Evolutionary conservation across 2,113 vertebrate species (phyloP).

Genomic region (Toxostoma redivivum): DNA sequence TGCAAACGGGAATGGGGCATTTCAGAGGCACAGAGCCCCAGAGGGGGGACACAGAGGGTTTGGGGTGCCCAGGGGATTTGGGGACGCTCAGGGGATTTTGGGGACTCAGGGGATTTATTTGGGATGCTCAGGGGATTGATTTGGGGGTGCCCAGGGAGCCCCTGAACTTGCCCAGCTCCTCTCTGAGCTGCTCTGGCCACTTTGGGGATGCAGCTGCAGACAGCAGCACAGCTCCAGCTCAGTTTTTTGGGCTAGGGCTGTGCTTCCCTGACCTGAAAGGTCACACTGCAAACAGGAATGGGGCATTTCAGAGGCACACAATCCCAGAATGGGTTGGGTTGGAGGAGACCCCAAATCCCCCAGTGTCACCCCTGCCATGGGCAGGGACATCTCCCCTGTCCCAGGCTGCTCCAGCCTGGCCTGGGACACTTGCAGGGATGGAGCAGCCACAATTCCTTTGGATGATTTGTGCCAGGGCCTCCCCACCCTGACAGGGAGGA

Average conservation of each 20-base stretch:
- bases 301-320: background rate
- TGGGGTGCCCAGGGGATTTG: too few relatives aligned
- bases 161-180: too few relatives aligned
- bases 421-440: background rate
- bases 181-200: too few relatives aligned
- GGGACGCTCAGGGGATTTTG: too few relatives aligned
- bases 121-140: too few relatives aligned
- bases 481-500: background rate
- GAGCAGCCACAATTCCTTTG: background rate
- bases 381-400: background rate
- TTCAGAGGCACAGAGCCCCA: background rate
- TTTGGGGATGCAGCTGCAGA: too few relatives aligned
- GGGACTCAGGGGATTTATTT: too few relatives aligned
- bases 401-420: background rate
- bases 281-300: background rate
- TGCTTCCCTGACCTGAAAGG: too few relatives aligned
- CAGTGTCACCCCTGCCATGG: background rate
- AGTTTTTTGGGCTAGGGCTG: too few relatives aligned
- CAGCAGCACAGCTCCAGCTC: too few relatives aligned
- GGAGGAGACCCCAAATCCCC: background rate
- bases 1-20: slow-evolving; percentile 3
- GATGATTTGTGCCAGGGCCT: background rate
- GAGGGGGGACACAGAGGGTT: too few relatives aligned
- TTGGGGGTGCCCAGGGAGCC: too few relatives aligned
- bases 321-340: fast-evolving